Conservation (phyloP, 2,888 invertebrate genomes). For the Lithophane ornitopus region DNA sequence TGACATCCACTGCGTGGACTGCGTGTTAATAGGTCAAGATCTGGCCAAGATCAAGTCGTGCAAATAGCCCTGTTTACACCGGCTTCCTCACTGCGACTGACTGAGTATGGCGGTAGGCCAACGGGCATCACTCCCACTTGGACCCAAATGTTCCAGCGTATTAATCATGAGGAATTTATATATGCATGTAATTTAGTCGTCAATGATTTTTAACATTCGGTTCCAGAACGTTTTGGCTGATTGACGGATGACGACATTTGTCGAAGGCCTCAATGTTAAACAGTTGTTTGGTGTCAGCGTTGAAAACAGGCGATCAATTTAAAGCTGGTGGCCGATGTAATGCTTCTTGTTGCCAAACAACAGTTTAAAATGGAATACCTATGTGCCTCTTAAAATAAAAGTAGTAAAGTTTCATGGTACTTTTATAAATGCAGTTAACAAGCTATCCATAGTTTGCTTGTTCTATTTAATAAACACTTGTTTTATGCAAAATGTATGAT, state of each 20-base stretch:
- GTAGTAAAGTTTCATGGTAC: too few species aligned
- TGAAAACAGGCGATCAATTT: slow-evolving; percentile 27
- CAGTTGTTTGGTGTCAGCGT: slow-evolving; percentile 31
- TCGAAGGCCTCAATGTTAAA: slow-evolving; percentile 30
- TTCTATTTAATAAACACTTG: neutral
- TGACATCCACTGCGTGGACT: slow-evolving; percentile 84
- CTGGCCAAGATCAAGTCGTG: slow-evolving; percentile 89
- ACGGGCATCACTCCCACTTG: slow-evolving; percentile 53
- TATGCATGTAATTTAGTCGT: slow-evolving; percentile 53
- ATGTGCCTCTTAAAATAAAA: neutral
- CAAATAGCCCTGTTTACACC: slow-evolving; percentile 85
- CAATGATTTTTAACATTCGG: slow-evolving; percentile 39
- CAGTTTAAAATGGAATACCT: neutral
- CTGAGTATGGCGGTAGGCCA: slow-evolving; percentile 71
- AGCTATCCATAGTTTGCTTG: too few species aligned
- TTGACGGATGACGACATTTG: slow-evolving; percentile 40
- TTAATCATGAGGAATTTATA: slow-evolving; percentile 55
- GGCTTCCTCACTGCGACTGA: slow-evolving; percentile 75
- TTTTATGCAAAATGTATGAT: neutral
- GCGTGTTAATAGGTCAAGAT: slow-evolving; percentile 90
- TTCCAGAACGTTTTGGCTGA: slow-evolving; percentile 26
- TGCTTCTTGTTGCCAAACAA: neutral
- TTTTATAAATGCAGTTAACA: neutral
- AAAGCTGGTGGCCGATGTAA: neutral
- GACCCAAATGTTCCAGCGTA: slow-evolving; percentile 47